These are phyloP conservation scores for Aquatica leii DNA, from an alignment of 2,888 invertebrate species.

Conservation along the genomic window DNA sequence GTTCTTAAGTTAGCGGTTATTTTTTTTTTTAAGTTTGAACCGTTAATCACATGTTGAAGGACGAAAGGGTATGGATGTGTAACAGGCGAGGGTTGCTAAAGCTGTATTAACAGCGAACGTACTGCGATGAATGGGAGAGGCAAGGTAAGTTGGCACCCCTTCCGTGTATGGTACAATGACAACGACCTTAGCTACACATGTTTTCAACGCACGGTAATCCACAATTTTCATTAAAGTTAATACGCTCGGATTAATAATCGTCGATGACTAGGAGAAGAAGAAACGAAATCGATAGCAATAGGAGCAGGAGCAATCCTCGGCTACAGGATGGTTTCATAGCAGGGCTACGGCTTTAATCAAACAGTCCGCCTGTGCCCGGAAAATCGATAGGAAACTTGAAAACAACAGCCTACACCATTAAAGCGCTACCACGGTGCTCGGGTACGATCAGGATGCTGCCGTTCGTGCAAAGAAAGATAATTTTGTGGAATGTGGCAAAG, in stretches of 20 bases:
- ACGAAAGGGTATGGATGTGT: too few relatives aligned
- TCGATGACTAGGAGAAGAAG: constrained; percentile 1
- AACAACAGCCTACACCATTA: constrained; percentile 23
- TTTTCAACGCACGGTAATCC: constrained; percentile 35
- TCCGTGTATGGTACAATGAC: too few relatives aligned
- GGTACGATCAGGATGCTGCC: constrained; percentile 18
- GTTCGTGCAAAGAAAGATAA: background rate
- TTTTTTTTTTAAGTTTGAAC: constrained; percentile 11
- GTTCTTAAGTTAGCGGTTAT: too few relatives aligned
- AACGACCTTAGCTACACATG: constrained; percentile 45
- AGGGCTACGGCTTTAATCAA: constrained; percentile 31
- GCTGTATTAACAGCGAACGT: constrained; percentile 34
- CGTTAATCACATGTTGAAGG: constrained; percentile 18
- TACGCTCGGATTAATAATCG: constrained; percentile 2
- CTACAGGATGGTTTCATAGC: constrained; percentile 24
- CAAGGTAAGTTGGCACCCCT: constrained; percentile 37
- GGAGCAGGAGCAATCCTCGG: constrained; percentile 19
- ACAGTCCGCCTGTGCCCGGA: constrained; percentile 31
- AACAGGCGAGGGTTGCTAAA: constrained; percentile 38
- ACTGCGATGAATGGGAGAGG: constrained; percentile 41
- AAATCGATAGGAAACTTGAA: constrained; percentile 37
- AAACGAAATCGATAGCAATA: constrained; percentile 16
- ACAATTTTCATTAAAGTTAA: constrained; percentile 2
- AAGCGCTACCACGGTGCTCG: constrained; percentile 21
- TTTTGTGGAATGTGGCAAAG: background rate